Percentiles rank a stretch among this genome's conserved stretches.
These are phyloP conservation scores for Dendropsophus ebraccatus DNA, from an alignment of 2,113 vertebrate genomes.

Conservation along the genomic window DNA sequence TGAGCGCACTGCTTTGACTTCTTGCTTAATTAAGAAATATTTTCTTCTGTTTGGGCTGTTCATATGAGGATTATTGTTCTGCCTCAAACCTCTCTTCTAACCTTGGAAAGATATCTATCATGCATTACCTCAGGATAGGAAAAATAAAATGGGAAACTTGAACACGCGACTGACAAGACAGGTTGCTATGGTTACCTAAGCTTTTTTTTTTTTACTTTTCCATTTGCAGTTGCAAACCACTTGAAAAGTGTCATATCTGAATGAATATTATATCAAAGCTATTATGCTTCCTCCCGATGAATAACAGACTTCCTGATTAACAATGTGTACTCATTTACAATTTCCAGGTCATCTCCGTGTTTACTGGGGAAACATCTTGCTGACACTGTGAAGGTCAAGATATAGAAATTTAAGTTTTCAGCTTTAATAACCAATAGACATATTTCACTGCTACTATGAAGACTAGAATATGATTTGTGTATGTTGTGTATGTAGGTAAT, in stretches of 20 bases:
- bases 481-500: neutral
- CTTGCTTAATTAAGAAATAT: constrained; percentile 57
- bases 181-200: constrained; percentile 52
- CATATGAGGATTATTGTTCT: constrained; percentile 54
- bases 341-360: constrained; percentile 38
- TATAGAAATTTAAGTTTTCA: neutral
- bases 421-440: constrained; percentile 4
- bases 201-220: constrained; percentile 17
- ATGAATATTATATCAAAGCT: constrained; percentile 59
- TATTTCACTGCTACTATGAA: neutral
- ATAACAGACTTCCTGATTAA: constrained; percentile 41
- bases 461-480: neutral
- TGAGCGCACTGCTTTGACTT: constrained; percentile 55
- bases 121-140: constrained; percentile 50
- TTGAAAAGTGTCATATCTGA: constrained; percentile 58
- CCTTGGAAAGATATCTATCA: constrained; percentile 57
- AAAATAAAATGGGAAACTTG: constrained; percentile 45
- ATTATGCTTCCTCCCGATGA: constrained; percentile 8
- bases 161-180: constrained; percentile 46
- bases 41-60: constrained; percentile 52
- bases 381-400: constrained; percentile 32
- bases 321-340: constrained; percentile 39
- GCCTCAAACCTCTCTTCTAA: constrained; percentile 50
- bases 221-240: constrained; percentile 51
- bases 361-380: constrained; percentile 21